Percentiles rank a stretch among this genome's conserved stretches.
Evolutionary conservation across 2,113 vertebrate genomes (phyloP).

Genomic region (Dasyprocta punctata): DNA sequence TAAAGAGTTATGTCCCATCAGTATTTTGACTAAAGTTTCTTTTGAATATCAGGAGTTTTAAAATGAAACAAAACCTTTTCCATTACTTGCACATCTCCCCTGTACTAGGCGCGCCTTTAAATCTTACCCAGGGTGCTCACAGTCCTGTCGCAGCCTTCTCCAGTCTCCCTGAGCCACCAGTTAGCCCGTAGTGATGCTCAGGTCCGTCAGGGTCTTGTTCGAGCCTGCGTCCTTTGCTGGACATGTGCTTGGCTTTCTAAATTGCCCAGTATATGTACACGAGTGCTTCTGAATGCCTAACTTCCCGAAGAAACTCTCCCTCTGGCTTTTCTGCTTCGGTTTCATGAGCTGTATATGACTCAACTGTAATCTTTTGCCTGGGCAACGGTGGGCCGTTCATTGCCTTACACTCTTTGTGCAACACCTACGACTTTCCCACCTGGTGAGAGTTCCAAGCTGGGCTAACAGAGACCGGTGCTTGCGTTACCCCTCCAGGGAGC

Average conservation of each 20-base stretch:
- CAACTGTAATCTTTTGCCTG: neutral
- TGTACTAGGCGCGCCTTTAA: neutral
- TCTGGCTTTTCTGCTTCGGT: neutral
- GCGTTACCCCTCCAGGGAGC: neutral
- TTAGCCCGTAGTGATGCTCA: neutral
- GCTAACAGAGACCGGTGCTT: neutral
- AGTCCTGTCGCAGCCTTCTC: neutral
- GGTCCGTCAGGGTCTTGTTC: neutral
- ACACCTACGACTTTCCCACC: neutral
- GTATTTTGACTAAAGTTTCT: neutral
- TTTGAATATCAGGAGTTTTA: neutral
- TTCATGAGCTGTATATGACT: neutral
- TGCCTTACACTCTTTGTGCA: neutral
- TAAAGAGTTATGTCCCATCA: neutral
- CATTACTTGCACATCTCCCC: neutral
- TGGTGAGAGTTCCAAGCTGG: neutral
- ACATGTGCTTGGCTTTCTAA: neutral
- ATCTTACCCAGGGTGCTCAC: neutral
- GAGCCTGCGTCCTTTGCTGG: neutral
- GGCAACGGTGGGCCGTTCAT: neutral
- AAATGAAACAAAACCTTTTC: neutral
- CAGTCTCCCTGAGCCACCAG: neutral
- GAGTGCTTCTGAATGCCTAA: neutral
- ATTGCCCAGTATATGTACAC: neutral
- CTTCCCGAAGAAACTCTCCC: neutral